Percentiles rank a stretch among this genome's conserved stretches.
Evolutionary conservation across 2,888 invertebrate genomes (phyloP).

Genomic region (Ichneumoninae sp.): DNA sequence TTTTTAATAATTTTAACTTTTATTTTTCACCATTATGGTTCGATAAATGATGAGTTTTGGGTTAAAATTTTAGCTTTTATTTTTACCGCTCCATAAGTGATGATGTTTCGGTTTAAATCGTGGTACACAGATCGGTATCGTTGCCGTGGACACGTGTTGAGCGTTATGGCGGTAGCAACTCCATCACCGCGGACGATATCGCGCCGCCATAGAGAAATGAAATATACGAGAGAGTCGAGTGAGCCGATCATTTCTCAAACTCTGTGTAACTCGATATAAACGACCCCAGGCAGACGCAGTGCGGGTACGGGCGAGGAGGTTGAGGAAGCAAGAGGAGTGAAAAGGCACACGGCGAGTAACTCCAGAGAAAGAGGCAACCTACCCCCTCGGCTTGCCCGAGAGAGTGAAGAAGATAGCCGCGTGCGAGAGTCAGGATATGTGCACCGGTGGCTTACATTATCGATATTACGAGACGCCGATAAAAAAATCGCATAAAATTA

Average conservation of each 20-base stretch:
- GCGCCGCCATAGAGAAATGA: slow-evolving; percentile 33
- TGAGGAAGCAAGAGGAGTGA: slow-evolving; percentile 28
- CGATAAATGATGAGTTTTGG: too few species aligned
- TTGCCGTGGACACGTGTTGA: slow-evolving; percentile 12
- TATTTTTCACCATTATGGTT: too few species aligned
- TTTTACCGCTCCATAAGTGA: neutral
- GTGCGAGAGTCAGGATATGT: slow-evolving; percentile 51
- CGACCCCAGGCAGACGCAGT: slow-evolving; percentile 68
- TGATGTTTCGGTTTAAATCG: neutral
- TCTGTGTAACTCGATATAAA: slow-evolving; percentile 81
- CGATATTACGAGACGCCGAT: slow-evolving; percentile 84
- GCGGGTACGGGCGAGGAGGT: slow-evolving; percentile 7
- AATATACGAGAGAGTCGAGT: slow-evolving; percentile 63
- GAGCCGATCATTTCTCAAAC: slow-evolving; percentile 82
- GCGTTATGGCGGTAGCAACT: slow-evolving; percentile 25
- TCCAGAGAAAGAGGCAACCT: neutral
- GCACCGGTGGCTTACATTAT: slow-evolving; percentile 81
- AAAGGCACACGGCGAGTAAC: neutral
- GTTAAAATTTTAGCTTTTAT: neutral
- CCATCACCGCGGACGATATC: slow-evolving; percentile 30
- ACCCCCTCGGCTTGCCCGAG: neutral
- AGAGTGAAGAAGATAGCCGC: slow-evolving; percentile 31
- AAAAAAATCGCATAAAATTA: slow-evolving; percentile 84
- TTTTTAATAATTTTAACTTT: too few species aligned
- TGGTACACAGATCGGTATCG: neutral